Percentiles rank a stretch among this genome's conserved stretches.
Conservation (phyloP, 2,797 vertebrate genomes). For the Paramormyrops hopkinsi region DNA sequence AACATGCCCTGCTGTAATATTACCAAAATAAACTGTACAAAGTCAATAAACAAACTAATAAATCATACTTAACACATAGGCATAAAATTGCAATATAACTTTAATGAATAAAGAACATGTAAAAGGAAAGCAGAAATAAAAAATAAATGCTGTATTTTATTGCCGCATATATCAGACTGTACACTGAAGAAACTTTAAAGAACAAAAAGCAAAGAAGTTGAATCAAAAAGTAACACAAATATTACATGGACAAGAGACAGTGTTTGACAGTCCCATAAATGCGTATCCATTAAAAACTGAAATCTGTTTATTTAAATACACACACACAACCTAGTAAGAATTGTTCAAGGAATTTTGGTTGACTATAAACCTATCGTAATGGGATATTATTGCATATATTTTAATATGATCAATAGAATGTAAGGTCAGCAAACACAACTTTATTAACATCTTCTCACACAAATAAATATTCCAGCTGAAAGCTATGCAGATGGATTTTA, state of each 20-base stretch:
- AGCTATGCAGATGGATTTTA: background rate
- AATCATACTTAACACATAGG: background rate
- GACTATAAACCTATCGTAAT: background rate
- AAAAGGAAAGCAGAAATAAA: slow-evolving; percentile 1
- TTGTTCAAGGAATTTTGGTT: background rate
- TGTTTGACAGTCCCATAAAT: background rate
- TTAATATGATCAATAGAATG: background rate
- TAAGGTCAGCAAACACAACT: background rate
- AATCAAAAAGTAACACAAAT: background rate
- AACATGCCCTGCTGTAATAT: background rate
- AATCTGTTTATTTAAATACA: background rate
- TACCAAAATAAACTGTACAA: background rate
- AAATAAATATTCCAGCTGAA: background rate
- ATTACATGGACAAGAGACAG: background rate
- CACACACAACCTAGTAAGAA: background rate
- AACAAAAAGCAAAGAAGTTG: background rate
- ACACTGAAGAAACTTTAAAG: background rate
- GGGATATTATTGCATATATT: background rate
- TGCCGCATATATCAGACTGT: background rate
- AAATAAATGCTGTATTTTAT: background rate
- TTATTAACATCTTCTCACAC: background rate
- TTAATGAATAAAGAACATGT: background rate
- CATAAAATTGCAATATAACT: background rate
- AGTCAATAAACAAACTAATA: background rate
- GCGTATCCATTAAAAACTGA: background rate